These are phyloP conservation scores for Masnerella sp. DNA, from an alignment of 2,888 invertebrate species.

Conservation along the genomic window DNA sequence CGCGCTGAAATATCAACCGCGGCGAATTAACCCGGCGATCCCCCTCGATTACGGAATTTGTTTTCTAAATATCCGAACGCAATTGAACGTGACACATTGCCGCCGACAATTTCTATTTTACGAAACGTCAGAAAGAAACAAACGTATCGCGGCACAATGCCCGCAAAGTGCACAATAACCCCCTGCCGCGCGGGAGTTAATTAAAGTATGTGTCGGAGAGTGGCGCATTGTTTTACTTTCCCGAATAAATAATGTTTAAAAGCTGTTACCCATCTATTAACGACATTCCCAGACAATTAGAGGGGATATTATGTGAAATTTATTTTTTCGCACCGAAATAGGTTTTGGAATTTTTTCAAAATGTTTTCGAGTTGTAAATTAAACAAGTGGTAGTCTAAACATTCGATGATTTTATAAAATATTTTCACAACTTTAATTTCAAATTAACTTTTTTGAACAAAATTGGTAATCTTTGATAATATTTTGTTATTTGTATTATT, in stretches of 20 bases:
- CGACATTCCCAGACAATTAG: constrained; percentile 27
- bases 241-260: constrained; percentile 47
- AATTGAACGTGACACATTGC: constrained; percentile 48
- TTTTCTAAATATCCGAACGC: constrained; percentile 40
- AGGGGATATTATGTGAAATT: constrained; percentile 3
- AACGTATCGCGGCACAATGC: constrained; percentile 39
- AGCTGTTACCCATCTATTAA: constrained; percentile 41
- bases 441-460: no score
- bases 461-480: no score
- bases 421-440: no score
- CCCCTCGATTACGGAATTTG: constrained; percentile 36
- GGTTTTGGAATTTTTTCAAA: no score
- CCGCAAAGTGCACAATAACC: constrained; percentile 45
- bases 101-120: constrained; percentile 44
- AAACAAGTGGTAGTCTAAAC: no score
- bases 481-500: no score
- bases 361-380: no score
- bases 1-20: constrained; percentile 30
- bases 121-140: constrained; percentile 45
- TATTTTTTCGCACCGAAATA: not conserved
- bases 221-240: constrained; percentile 39
- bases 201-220: constrained; percentile 44
- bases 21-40: constrained; percentile 26
- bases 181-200: constrained; percentile 35
- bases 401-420: no score